phyloP scores from a whole-genome alignment of 2,113 vertebrate genomes.

The Mustela nigripes region DNA sequence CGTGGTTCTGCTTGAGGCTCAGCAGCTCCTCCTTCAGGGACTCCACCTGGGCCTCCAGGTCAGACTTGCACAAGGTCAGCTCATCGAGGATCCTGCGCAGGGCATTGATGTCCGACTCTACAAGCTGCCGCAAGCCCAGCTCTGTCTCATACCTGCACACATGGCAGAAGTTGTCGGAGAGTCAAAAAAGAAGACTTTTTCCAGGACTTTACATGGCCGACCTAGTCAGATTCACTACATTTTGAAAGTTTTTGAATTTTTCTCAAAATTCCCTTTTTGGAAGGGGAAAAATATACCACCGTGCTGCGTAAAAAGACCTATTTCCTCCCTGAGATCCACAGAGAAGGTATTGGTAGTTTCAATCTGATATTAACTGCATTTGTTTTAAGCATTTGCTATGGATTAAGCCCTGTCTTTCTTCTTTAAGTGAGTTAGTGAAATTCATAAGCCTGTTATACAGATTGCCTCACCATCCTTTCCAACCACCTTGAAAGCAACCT shows the following conservation, averaged over 20 bases:
- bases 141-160: slow-evolving; percentile 85
- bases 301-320: neutral
- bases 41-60: slow-evolving; percentile 90
- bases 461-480: neutral
- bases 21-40: slow-evolving; percentile 94
- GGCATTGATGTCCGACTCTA: slow-evolving; percentile 87
- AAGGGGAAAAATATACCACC: neutral
- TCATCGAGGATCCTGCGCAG: slow-evolving; percentile 88
- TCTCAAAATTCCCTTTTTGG: neutral
- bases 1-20: slow-evolving; percentile 95
- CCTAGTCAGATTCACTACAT: neutral
- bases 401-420: neutral
- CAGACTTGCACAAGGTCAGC: slow-evolving; percentile 87
- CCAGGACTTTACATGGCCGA: neutral
- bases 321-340: neutral
- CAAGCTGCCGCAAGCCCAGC: slow-evolving; percentile 84
- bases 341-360: neutral
- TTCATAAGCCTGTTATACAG: accelerated
- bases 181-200: neutral
- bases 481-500: neutral
- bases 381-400: neutral
- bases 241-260: neutral
- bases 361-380: neutral
- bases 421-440: neutral
- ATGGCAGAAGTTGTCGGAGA: neutral